Base-by-base conservation (phyloP, 2,113 vertebrate species). In the Onychorhynchus coronatus region DNA sequence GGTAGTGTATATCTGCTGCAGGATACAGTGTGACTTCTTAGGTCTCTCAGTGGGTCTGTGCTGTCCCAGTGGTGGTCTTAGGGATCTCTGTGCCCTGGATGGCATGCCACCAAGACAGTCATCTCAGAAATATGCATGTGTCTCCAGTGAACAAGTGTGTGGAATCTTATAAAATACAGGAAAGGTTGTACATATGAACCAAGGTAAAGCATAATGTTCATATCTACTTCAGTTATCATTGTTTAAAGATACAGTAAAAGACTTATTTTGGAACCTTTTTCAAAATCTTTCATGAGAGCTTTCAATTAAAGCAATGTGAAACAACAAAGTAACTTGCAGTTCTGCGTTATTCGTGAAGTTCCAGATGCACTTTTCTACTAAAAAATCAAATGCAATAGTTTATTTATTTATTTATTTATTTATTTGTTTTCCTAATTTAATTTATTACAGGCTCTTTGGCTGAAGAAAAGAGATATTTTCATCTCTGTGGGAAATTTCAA, bases 141-240 rank as follows among this genome's bases (percentile, higher is more conserved):
- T 61, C 12, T 56, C 6, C 67, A 37, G 11, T 15, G 47, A 58
- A 84, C 22, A 84, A 66, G 37, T 42, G 2, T 22, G 1, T 41
- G 14, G 6, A 11, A 8, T 46, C 37, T 72, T 35, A 37, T 19
- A 31, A 62, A 70, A 37, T 6, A 44, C 21, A 72, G 23, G 21
- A 49, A 71, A 59, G 1, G 6, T 2, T 39, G 14, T 47, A 24
- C 2, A 5, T 6, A 6, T 7, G 7, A 71, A 44, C 5, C 5
- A 70, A 82, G 12, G 16, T 55, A 33, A 78, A 71, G 7, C 21
- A 49, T 12, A 15, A 4, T 27, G 20, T 61, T 88, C 8, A 20
- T 16, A 42, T 2, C 4, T 44, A 30, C 49, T 68, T 39, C 12
- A 53, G 14, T 37, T 52, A 8, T 17, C 5, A 19, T 17, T 63